Conservation (phyloP, 2,113 vertebrate species). For the Phalacrocorax brasilianus region DNA sequence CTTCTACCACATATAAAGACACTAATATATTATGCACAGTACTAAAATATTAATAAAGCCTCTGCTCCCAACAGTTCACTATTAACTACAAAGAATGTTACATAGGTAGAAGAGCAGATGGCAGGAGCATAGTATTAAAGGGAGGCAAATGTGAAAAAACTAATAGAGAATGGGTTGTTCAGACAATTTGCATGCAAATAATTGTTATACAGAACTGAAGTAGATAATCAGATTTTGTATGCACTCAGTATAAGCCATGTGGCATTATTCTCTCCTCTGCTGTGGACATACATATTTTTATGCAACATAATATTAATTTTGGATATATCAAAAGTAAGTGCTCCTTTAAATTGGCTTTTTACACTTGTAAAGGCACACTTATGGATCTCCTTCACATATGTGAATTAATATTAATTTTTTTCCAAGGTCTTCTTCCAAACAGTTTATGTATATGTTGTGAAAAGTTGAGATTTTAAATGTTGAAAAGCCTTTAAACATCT, state of each 20-base stretch:
- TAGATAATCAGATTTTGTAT: not conserved
- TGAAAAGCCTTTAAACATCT: not conserved
- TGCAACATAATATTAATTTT: not conserved
- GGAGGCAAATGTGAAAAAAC: not conserved
- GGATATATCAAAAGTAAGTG: not conserved
- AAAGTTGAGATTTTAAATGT: not conserved
- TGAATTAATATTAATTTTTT: not conserved
- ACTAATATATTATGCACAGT: not conserved
- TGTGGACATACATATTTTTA: not conserved
- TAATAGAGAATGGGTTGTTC: not conserved
- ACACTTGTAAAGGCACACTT: not conserved
- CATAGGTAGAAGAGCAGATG: not conserved
- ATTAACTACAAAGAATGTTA: not conserved
- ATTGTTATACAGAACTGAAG: not conserved
- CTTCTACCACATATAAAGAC: not conserved
- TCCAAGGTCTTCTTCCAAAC: not conserved
- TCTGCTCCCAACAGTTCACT: not conserved
- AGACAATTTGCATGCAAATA: not conserved
- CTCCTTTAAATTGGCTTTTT: not conserved
- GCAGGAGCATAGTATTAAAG: not conserved
- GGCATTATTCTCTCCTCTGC: not conserved
- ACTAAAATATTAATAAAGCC: not conserved
- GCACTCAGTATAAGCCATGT: not conserved
- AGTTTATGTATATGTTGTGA: not conserved
- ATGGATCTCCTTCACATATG: fast-evolving